These are phyloP conservation scores for Arenaria interpres DNA, from an alignment of 2,113 vertebrate genomes.

Conservation along the genomic window DNA sequence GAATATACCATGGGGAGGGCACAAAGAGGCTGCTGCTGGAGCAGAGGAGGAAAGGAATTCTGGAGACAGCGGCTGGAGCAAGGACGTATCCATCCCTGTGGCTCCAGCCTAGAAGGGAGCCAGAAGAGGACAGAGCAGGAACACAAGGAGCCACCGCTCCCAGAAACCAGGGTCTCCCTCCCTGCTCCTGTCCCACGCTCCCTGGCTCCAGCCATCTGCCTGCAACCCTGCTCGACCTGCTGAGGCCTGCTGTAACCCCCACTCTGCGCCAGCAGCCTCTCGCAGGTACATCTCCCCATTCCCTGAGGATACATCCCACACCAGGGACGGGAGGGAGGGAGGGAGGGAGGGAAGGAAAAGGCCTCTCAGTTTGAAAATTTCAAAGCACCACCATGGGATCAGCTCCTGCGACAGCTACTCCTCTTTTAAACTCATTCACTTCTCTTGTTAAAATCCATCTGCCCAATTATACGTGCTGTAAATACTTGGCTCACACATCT, in stretches of 20 bases:
- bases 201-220: background rate
- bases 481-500: background rate
- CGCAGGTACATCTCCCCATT: rapidly evolving
- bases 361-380: background rate
- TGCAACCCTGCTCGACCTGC: background rate
- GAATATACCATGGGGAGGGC: background rate
- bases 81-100: rapidly evolving
- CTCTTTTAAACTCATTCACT: background rate
- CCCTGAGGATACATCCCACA: background rate
- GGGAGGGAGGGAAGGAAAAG: background rate
- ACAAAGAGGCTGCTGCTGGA: background rate
- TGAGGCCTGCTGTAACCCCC: background rate
- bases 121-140: background rate
- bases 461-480: background rate
- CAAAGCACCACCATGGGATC: background rate
- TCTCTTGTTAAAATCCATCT: background rate
- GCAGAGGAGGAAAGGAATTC: background rate
- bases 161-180: background rate
- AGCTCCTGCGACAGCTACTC: background rate
- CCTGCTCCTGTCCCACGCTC: background rate
- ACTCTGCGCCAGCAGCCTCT: background rate
- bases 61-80: background rate
- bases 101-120: background rate
- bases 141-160: background rate
- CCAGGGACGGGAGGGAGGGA: background rate